Percentiles rank a stretch among this genome's conserved stretches.
Evolutionary conservation across 2,888 invertebrate genomes (phyloP).

Genomic region (Dorcus hopei): DNA sequence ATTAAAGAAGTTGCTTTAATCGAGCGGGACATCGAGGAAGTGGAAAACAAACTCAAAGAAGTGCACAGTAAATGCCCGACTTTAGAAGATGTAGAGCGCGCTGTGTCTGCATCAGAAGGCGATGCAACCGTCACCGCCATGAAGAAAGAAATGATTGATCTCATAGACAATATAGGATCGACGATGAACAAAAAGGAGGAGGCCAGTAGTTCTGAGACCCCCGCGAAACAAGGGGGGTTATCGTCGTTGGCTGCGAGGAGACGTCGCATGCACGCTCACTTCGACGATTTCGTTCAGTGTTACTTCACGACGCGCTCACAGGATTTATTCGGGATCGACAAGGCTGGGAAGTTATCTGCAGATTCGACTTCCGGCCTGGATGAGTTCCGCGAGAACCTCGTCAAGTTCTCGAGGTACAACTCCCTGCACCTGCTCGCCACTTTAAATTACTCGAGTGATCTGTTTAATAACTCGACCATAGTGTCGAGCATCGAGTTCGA

Average conservation of each 20-base stretch:
- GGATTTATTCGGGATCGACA: conserved; percentile 63
- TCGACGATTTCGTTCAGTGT: conserved; percentile 84
- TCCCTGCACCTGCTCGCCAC: conserved; percentile 79
- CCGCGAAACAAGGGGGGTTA: conserved; percentile 21
- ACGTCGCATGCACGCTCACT: conserved; percentile 77
- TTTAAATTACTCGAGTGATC: conserved; percentile 84
- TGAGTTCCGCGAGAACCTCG: conserved; percentile 79
- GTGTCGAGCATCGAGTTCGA: conserved; percentile 94
- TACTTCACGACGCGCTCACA: conserved; percentile 77
- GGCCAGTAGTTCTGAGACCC: conserved; percentile 22
- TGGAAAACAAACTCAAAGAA: conserved; percentile 62
- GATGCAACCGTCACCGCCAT: conserved; percentile 53
- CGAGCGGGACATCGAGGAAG: conserved; percentile 68
- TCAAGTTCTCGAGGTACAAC: conserved; percentile 79
- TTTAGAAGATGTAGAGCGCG: conserved; percentile 54
- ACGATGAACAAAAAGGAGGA: conserved; percentile 38
- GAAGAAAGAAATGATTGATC: conserved; percentile 56
- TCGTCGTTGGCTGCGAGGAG: conserved; percentile 65
- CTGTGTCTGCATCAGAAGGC: conserved; percentile 48
- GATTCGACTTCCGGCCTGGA: conserved; percentile 57
- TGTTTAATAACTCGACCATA: conserved; percentile 81
- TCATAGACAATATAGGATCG: conserved; percentile 56
- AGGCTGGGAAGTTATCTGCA: conserved; percentile 31
- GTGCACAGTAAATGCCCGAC: conserved; percentile 59
- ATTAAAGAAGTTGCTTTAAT: conserved; percentile 70